Base-by-base conservation (phyloP, 2,113 vertebrate genomes). In the Heloderma charlesbogerti region DNA sequence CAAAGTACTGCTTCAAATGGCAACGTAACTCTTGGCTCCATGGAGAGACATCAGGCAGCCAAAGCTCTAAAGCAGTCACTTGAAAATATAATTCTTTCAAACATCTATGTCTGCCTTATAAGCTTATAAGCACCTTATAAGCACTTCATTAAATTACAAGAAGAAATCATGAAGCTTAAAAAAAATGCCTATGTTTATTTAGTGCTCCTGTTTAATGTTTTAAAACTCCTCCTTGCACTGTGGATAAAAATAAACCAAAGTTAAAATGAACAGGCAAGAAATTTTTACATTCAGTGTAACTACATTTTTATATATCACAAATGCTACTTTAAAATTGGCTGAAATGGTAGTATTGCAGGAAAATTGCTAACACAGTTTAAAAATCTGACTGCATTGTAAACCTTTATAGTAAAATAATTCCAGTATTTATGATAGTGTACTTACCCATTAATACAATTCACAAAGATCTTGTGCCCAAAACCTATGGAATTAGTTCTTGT, bases 101-200 rank as follows among this genome's bases (percentile, higher is more conserved):
- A 75, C 2, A 79, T 34, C 31, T 51, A 88, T 72, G 16, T 67
- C 20, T 25, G 66, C 3, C 7, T 45, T 66, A 91, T n/a, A 40
- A 66, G 54, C 37, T n/a, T 63, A 72, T 66, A 77, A 31, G 15
- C 45, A 31, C 79, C 43, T 91, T 88, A 77, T 75, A 88, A 91
- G 20, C 77, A 69, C 34, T 91, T 71, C n/a, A 89, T 67, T 90
- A 91, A 79, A 82, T 40, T 87, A 89, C 91, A 93, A 60, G n/a
- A 81, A 88, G 54, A 83, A 89, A 82, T 40, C 1, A 78, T 48
- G 25, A 88, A 74, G 29, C 71, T 77, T 84, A 86, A 60, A 1
- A 16, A 89, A 89, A 83, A 60, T 51, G 3, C 25, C 88, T 87
- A 60, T 69, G 8, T 51, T 92, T 84, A 71, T 86, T 86, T 81